Conservation (phyloP, 2,888 invertebrate species). For the Atrina japonica region DNA sequence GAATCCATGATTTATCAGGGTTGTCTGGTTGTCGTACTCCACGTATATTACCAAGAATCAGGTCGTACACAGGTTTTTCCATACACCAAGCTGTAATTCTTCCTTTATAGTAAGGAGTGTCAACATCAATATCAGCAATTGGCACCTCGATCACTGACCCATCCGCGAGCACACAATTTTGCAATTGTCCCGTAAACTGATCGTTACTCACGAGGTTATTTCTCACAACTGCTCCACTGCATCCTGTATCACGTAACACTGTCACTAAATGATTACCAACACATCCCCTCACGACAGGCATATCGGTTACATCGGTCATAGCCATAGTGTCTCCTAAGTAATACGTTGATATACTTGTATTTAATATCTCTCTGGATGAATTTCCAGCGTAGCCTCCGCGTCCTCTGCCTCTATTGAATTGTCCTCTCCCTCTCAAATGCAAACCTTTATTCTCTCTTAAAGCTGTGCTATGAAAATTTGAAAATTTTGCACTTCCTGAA, state of each 20-base stretch:
- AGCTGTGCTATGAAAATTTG: not conserved
- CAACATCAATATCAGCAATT: slow-evolving; percentile 30
- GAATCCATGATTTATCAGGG: no score
- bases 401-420: not conserved
- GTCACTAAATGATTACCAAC: no score
- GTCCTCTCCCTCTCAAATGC: not conserved
- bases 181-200: slow-evolving; percentile 26
- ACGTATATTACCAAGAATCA: slow-evolving; percentile 42
- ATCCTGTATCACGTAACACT: slow-evolving; percentile 47
- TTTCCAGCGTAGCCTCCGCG: not conserved
- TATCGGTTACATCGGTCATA: not conserved
- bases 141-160: slow-evolving; percentile 20
- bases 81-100: slow-evolving; percentile 39
- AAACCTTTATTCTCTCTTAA: not conserved
- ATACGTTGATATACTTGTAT: no score
- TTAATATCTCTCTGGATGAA: not conserved
- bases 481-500: no score
- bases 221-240: slow-evolving; percentile 37
- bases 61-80: slow-evolving; percentile 38
- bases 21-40: slow-evolving; percentile 22
- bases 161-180: slow-evolving; percentile 37
- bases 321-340: not conserved
- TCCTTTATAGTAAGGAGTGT: slow-evolving; percentile 41
- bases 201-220: slow-evolving; percentile 21
- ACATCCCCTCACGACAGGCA: slow-evolving; percentile 7